Evolutionary conservation across 2,797 vertebrate species (phyloP), one percentile per base, ranked within the genome.

Genomic region (Psittacula derbiana): DNA sequence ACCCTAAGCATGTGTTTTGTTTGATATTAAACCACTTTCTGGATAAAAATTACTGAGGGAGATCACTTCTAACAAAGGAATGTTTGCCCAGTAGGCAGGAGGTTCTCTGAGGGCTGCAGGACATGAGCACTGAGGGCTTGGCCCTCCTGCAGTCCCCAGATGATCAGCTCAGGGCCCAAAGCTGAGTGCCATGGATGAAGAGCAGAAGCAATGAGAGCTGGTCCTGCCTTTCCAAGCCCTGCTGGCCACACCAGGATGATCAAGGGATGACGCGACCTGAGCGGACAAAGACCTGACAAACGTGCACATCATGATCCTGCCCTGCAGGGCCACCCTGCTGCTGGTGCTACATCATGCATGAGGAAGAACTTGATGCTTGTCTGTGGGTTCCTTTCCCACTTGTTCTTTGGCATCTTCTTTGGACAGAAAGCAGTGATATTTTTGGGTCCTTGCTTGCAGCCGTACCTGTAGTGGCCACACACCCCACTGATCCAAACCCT

Each of bases 281-380:
- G 17, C 1, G 1, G n/a, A 20, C 16, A 18, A 70, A 80, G 49
- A n/a, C 36, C 52, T 20, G 36, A 44, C 15, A 25, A 43, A 33
- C 1, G 0, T 8, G 13, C 28, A 10, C 31, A 5, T 61, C 1
- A 1, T 14, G 20, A 38, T 78, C 11, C 36, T 0, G 2, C 43
- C 43, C 28, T 17, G 20, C 38, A 20, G 30, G 30, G 30, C 27
- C 25, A 17, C 24, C 36, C 25, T 62, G 9, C 25, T 1, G 0
- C 21, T 40, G 40, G 10, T 71, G n/a, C 25, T 18, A 16, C 27
- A 25, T 66, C 5, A 0, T 40, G 33, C 33, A 30, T 0, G 3
- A 61, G 31, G 47, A 43, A 49, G 27, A 67, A 16, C 41, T n/a
- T 28, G 28, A 14, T 43, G 18, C 11, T 67, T 72, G 33, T 16